phyloP scores from a whole-genome alignment of 2,113 vertebrate genomes.

The rabbit (Oryctolagus cuniculus) region DNA sequence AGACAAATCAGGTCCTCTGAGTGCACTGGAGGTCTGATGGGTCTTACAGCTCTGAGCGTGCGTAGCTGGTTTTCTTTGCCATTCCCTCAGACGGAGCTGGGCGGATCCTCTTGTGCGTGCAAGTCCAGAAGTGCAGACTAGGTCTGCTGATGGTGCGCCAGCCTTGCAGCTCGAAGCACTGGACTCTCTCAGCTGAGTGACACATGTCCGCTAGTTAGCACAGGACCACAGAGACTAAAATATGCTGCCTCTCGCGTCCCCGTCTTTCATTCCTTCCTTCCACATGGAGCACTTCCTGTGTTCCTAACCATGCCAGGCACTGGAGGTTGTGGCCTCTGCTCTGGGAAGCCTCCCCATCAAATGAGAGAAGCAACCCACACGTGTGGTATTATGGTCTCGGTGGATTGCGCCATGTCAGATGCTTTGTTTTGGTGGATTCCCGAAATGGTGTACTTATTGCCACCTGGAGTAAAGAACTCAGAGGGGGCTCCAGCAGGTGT shows the following conservation, averaged over 20 bases:
- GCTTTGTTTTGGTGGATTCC: neutral
- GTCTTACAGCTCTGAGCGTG: neutral
- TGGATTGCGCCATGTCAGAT: neutral
- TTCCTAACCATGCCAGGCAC: neutral
- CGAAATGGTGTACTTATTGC: neutral
- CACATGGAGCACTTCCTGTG: neutral
- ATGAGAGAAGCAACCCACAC: neutral
- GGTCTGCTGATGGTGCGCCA: neutral
- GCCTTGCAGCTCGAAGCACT: neutral
- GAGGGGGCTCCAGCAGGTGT: neutral
- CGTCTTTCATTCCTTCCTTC: neutral
- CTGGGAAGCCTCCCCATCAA: neutral
- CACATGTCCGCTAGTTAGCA: neutral
- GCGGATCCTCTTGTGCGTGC: neutral
- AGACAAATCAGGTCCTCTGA: neutral
- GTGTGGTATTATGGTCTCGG: neutral
- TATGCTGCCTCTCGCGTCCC: neutral
- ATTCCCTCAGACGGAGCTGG: fast-evolving
- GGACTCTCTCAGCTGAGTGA: neutral
- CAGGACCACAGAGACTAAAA: neutral
- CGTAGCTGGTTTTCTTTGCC: neutral
- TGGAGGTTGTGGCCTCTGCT: neutral
- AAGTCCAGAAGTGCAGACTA: neutral
- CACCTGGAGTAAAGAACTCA: neutral
- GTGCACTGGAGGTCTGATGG: neutral